Conservation (phyloP, 2,888 invertebrate species). For the Dynastes tityus region DNA sequence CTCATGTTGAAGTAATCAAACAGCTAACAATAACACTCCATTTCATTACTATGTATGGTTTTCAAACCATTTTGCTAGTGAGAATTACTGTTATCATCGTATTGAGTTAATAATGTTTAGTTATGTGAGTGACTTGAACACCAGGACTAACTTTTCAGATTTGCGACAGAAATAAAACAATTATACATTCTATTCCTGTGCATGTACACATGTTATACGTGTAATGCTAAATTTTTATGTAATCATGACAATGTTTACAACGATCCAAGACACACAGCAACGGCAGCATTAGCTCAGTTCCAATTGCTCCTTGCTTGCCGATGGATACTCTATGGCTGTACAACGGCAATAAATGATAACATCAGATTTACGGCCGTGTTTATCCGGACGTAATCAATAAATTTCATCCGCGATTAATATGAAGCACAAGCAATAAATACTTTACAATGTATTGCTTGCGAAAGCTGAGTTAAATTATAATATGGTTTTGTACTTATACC, state of each 20-base stretch:
- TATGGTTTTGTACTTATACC: not conserved
- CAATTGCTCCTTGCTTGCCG: conserved; percentile 33
- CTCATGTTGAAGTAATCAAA: too few species aligned
- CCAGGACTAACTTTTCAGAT: not conserved
- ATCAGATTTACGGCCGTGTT: conserved; percentile 58
- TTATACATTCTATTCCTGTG: not conserved
- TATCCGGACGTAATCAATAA: conserved; percentile 57
- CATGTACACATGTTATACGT: not conserved
- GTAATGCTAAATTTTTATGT: conserved; percentile 1
- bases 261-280: conserved; percentile 4
- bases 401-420: conserved; percentile 56
- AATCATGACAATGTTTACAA: conserved; percentile 15
- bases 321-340: conserved; percentile 56
- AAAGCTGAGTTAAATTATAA: conserved; percentile 16
- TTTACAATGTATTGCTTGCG: conserved; percentile 50
- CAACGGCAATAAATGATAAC: conserved; percentile 59
- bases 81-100: too few species aligned
- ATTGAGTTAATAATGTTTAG: too few species aligned
- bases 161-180: not conserved
- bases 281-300: not conserved
- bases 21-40: too few species aligned
- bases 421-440: conserved; percentile 56
- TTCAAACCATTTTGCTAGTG: too few species aligned
- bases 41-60: too few species aligned
- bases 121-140: too few species aligned